Conservation (phyloP, 2,797 vertebrate genomes). For the Bryconaethiops microstoma region DNA sequence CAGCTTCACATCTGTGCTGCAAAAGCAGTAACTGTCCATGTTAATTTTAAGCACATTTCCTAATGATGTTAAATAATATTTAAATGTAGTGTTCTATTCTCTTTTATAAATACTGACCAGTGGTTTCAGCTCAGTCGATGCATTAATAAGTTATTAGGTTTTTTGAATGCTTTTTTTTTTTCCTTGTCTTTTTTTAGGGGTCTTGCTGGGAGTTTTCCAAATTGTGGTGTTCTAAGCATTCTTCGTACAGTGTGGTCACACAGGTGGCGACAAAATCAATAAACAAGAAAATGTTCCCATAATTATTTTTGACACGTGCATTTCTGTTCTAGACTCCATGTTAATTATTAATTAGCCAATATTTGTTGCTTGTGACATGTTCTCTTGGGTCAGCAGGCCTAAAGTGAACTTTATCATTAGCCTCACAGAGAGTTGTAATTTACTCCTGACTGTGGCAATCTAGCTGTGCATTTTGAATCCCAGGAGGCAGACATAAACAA, state of each 20-base stretch:
- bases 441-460: constrained; percentile 5
- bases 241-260: not conserved
- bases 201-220: no score
- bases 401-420: constrained; percentile 20
- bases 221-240: no score
- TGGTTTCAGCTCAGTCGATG: not conserved
- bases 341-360: constrained; percentile 17
- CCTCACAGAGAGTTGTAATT: constrained; percentile 3
- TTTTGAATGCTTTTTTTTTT: not conserved
- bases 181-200: not conserved
- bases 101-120: no score
- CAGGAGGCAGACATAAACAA: constrained; percentile 13
- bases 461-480: constrained; percentile 27
- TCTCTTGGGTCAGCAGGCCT: constrained; percentile 12
- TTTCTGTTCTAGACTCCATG: not conserved
- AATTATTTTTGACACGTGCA: no score
- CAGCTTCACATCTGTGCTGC: no score
- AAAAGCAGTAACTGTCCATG: no score
- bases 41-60: no score
- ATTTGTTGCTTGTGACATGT: constrained; percentile 24
- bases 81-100: no score
- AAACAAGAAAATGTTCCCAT: not conserved
- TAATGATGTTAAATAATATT: no score
- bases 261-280: not conserved
- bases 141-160: not conserved